Conservation (phyloP, 2,888 invertebrate genomes). For the Drosophila mercatorum region DNA sequence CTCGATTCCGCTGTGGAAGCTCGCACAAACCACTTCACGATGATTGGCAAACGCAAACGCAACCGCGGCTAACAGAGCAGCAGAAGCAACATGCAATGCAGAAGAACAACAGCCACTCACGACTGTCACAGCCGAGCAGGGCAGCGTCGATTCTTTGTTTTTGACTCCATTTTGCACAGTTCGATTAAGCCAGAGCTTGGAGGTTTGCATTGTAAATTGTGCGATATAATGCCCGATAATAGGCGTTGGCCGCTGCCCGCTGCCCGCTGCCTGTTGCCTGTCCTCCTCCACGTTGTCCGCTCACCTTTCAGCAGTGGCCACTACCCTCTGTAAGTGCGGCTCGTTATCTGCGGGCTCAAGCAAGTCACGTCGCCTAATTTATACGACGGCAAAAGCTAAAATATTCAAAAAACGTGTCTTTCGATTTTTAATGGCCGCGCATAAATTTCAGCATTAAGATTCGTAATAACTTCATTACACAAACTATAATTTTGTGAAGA, state of each 20-base stretch:
- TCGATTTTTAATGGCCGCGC: conserved; percentile 77
- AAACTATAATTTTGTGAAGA: conserved; percentile 64
- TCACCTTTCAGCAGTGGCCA: not conserved
- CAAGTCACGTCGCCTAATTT: conserved; percentile 79
- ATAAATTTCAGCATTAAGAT: conserved; percentile 82
- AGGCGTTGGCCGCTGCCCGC: conserved; percentile 18
- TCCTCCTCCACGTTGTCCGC: not conserved
- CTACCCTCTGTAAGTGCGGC: conserved; percentile 31
- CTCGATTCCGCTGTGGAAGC: conserved; percentile 55
- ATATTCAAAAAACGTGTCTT: conserved; percentile 81
- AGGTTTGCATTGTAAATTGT: conserved; percentile 75
- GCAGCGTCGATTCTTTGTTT: conserved; percentile 45
- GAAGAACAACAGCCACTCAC: not conserved
- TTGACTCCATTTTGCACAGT: conserved; percentile 64
- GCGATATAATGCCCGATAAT: conserved; percentile 67
- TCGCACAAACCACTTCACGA: conserved; percentile 65
- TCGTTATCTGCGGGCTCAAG: conserved; percentile 66
- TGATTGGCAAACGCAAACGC: conserved; percentile 15
- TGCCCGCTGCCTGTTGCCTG: conserved; percentile 14
- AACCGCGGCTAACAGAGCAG: not conserved
- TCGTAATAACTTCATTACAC: conserved; percentile 82
- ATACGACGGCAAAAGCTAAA: conserved; percentile 65
- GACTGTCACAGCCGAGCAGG: conserved; percentile 31
- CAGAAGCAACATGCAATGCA: conserved; percentile 1
- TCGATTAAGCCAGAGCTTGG: conserved; percentile 59